Percentiles rank a stretch among this genome's conserved stretches.
These are phyloP conservation scores for Aphodius sticticus DNA, from an alignment of 2,888 invertebrate genomes.

Conservation along the genomic window DNA sequence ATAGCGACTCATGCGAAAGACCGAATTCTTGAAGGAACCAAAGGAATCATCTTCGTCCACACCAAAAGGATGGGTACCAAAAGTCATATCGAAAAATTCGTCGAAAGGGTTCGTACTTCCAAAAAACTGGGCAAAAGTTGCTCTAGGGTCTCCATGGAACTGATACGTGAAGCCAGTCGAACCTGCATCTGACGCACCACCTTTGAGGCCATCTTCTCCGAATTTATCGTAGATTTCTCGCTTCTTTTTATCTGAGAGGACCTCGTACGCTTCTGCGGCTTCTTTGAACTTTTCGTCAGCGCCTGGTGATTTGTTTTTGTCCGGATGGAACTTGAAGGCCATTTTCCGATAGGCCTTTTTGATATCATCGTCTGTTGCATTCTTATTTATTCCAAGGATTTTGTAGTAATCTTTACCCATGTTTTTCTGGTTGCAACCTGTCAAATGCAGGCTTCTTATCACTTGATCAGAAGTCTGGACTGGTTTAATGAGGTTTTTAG, in stretches of 20 bases:
- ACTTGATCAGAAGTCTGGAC: background rate
- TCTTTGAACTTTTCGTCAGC: conserved; percentile 96
- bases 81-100: conserved; percentile 78
- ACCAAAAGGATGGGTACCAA: conserved; percentile 65
- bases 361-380: conserved; percentile 92
- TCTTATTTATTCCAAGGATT: conserved; percentile 83
- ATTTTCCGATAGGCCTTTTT: conserved; percentile 95
- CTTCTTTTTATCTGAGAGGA: conserved; percentile 93
- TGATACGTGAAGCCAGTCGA: conserved; percentile 77
- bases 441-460: background rate
- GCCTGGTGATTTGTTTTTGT: conserved; percentile 92
- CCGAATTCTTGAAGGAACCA: conserved; percentile 58
- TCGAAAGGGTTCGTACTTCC: conserved; percentile 92
- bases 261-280: conserved; percentile 97
- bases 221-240: conserved; percentile 90
- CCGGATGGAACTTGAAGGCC: conserved; percentile 96
- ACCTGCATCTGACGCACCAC: conserved; percentile 64
- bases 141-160: conserved; percentile 93
- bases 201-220: conserved; percentile 91
- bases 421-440: background rate
- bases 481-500: background rate
- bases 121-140: conserved; percentile 97
- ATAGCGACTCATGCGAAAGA: conserved; percentile 64
- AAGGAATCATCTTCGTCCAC: conserved; percentile 71
- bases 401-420: conserved; percentile 99